A percentile compares a stretch with the other conserved stretches of the same genome.
phyloP scores from a whole-genome alignment of 2,113 vertebrate species.

The Scytalopus superciliaris region DNA sequence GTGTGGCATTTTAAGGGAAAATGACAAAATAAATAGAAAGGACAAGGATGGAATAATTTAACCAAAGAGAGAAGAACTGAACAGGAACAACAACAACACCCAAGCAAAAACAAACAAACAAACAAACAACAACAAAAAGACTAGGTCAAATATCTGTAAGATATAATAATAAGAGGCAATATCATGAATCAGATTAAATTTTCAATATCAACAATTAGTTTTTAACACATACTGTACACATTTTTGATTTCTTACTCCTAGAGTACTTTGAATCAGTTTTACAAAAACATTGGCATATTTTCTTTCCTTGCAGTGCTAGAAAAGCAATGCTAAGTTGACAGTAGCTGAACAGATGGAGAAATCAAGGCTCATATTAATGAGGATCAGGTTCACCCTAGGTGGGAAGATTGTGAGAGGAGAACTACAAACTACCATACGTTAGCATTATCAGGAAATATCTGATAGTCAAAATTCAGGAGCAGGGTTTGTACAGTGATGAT shows the following conservation, averaged over 20 bases:
- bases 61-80: background rate
- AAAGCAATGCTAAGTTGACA: background rate
- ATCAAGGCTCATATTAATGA: background rate
- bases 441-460: background rate
- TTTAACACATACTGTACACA: background rate
- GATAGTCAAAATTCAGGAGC: background rate
- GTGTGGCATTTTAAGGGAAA: background rate
- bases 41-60: background rate
- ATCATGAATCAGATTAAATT: background rate
- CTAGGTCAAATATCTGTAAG: background rate
- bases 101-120: too few relatives aligned
- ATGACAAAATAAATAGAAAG: background rate
- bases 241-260: background rate
- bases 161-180: background rate
- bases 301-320: background rate
- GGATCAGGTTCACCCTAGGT: background rate
- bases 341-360: background rate
- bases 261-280: background rate
- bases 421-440: background rate
- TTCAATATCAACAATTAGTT: background rate
- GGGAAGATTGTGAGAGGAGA: background rate
- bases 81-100: too few relatives aligned
- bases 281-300: background rate
- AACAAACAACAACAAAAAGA: too few relatives aligned
- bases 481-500: background rate